Base-by-base conservation (phyloP, 2,888 invertebrate species). In the Leptinotarsa rubiginosa region DNA sequence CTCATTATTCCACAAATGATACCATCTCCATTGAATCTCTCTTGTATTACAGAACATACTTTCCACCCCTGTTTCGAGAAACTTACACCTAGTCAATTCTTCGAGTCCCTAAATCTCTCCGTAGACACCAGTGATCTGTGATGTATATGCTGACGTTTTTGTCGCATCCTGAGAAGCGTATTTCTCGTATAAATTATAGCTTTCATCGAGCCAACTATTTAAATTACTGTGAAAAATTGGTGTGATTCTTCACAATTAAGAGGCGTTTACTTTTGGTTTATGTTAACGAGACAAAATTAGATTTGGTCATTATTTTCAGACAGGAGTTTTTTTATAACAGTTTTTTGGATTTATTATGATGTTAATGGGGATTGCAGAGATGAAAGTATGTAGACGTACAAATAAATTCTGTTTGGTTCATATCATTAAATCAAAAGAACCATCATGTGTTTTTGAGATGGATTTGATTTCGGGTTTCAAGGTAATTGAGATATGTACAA, bases 211-310 rank as follows among this genome's bases (percentile, higher is more conserved):
- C 81, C 78, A 81, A 77, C 81, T 82, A 83, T 84, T 84, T 84
- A 84, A 84, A 85, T 84, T 82, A 79, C 81, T 79, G 81, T 84
- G 85, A 86, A 83, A 85, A 85, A 85, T 86, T 81, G 81, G 79
- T 77, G 83, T 81, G 81, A 85, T 86, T 85, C 85, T 84, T 86
- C 84, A 86, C 85, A 84, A 85, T 85, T 84, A 83, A 80, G 82
- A 81, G 81, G 81, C 81, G 82, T 82, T 83, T 83, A 82, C 81
- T 81, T 78, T 80, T 78, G 79, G 80, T 80, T 81, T 80, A 80
- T 82, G 81, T 82, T 82, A 81, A 82, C 82, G 82, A 82, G 80
- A 82, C 80, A 65, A 76, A 82, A 82, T 82, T 82, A 82, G 82
- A 82, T 76, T 74, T 79, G 80, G 79, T 79, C 80, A 78, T 80